Evolutionary conservation across 2,888 invertebrate species (phyloP), one percentile per base, ranked within the genome.

Genomic region (Ennomos quercinarius): DNA sequence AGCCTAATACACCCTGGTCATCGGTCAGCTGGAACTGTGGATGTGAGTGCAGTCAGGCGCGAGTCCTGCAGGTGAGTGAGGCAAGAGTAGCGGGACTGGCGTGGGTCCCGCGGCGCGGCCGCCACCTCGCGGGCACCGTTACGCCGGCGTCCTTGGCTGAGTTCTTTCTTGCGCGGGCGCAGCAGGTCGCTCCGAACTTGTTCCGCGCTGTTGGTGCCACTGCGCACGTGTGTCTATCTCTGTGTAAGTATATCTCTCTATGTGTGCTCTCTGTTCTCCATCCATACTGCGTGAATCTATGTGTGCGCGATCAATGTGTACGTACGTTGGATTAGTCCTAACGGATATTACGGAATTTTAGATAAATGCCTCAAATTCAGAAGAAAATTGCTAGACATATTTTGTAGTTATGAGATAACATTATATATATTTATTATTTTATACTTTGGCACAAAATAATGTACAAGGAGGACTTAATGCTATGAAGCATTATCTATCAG

Each of bases 131-230:
- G 71, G 71, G 78, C 75, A 87, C 91, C 91, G 91, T 92, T 92
- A 92, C 87, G 81, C 81, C 81, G 82, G 89, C 91, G 91, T 91
- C 91, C 91, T 92, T 92, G 91, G 91, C 91, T 92, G 91, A 91
- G 91, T 91, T 91, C 89, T 91, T 88, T 89, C 89, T 87, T 83
- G 86, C 86, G 79, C 84, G 83, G 82, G 82, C 86, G 84, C 88
- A 87, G 88, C 90, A 90, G 89, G 87, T 87, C 87, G 84, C 72
- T 81, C 77, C 81, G 84, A 84, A 90, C 91, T 81, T 89, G 91
- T 90, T 90, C 89, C 86, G 80, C 84, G 84, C 63, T 72, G 83
- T 75, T 73, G 78, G 76, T 75, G 75, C 77, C 76, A 72, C 78
- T 77, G 81, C 76, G 82, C 88, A 87, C 87, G 87, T 87, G 89